phyloP scores from a whole-genome alignment of 23 tunicate genomes.

The Styela plicata region DNA sequence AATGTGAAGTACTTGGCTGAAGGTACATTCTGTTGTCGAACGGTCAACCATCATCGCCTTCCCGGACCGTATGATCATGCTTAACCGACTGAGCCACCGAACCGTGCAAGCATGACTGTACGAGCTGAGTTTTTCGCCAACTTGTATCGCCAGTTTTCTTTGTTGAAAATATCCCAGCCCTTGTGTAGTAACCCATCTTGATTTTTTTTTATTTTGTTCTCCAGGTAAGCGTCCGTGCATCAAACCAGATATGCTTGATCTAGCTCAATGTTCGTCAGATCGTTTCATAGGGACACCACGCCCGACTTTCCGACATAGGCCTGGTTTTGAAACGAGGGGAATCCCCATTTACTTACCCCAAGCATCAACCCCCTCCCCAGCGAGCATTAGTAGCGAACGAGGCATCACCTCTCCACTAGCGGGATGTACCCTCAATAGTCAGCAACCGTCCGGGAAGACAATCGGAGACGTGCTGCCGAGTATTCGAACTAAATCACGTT shows the following conservation, averaged over 20 bases:
- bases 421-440: background rate
- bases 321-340: slow-evolving; percentile 1
- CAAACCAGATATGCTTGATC: background rate
- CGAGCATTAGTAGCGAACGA: slow-evolving; percentile 8
- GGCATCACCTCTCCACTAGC: slow-evolving; percentile 11
- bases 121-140: too few species aligned
- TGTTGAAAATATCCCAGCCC: too few species aligned
- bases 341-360: background rate
- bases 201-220: background rate
- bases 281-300: slow-evolving; percentile 2
- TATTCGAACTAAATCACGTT: background rate
- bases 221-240: background rate
- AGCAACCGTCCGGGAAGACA: background rate
- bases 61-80: too few species aligned
- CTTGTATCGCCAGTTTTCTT: too few species aligned
- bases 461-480: slow-evolving; percentile 22
- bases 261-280: background rate
- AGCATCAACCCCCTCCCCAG: slow-evolving; percentile 8
- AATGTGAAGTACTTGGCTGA: too few species aligned
- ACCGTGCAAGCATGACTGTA: too few species aligned
- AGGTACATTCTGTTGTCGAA: too few species aligned
- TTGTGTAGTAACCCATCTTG: too few species aligned
- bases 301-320: background rate
- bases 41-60: too few species aligned
- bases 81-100: too few species aligned